Percentiles rank a stretch among this genome's conserved stretches.
phyloP scores from a whole-genome alignment of 2,113 vertebrate genomes.

The Talpa occidentalis region DNA sequence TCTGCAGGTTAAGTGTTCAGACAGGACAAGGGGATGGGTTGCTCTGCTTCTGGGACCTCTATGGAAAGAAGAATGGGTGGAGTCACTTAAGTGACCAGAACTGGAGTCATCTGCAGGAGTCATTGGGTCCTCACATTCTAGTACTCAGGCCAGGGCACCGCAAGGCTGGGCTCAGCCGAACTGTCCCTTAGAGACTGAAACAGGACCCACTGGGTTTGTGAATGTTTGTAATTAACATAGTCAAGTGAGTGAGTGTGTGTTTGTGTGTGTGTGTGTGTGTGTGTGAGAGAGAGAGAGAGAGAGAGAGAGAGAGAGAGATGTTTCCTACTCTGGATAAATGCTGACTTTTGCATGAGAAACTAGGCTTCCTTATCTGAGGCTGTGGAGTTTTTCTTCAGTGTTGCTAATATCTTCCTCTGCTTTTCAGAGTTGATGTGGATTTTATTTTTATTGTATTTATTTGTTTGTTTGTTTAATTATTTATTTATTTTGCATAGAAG shows the following conservation, averaged over 20 bases:
- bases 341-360: neutral
- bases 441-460: neutral
- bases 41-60: neutral
- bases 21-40: neutral
- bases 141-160: neutral
- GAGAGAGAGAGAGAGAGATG: neutral
- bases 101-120: neutral
- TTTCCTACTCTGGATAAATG: neutral
- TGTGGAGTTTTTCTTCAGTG: neutral
- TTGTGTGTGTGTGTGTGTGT: neutral
- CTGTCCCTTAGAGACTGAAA: rapidly evolving
- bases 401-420: neutral
- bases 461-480: too few species aligned
- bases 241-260: neutral
- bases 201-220: neutral
- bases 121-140: neutral
- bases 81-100: too few species aligned
- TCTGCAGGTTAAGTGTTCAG: neutral
- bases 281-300: too few species aligned
- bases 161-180: neutral
- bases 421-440: conserved; percentile 31
- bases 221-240: neutral
- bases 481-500: too few species aligned
- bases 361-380: neutral
- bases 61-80: neutral